phyloP scores from a whole-genome alignment of 2,888 invertebrate species.

The Eutolmus rufibarbis region DNA sequence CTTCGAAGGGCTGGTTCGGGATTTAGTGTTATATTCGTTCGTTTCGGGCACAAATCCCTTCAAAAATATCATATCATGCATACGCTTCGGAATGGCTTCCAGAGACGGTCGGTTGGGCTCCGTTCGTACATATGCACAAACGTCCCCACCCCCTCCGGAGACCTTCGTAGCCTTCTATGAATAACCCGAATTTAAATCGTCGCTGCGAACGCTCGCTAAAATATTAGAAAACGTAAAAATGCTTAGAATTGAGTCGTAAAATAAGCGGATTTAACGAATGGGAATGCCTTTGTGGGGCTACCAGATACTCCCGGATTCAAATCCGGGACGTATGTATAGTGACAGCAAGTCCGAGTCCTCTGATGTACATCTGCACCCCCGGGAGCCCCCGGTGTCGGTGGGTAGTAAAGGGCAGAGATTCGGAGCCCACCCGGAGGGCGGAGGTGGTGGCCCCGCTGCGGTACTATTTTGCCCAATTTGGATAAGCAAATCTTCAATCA shows the following conservation, averaged over 20 bases:
- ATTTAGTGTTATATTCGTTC: not conserved
- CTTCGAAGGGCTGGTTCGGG: not conserved
- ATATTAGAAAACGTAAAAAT: slow-evolving; percentile 25
- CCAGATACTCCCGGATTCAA: not conserved
- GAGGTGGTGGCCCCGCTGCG: not conserved
- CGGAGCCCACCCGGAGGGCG: not conserved
- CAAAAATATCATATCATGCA: slow-evolving; percentile 9
- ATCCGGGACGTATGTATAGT: not conserved
- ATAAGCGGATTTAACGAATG: slow-evolving; percentile 33
- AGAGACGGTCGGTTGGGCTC: not conserved
- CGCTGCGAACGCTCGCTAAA: slow-evolving; percentile 14
- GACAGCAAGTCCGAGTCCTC: slow-evolving; percentile 1
- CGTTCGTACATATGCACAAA: not conserved
- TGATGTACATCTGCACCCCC: not conserved
- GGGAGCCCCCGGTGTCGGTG: not conserved
- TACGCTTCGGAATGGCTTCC: not conserved
- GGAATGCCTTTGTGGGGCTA: not conserved
- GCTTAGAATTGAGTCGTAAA: slow-evolving; percentile 15
- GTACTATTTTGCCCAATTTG: not conserved
- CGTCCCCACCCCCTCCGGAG: not conserved
- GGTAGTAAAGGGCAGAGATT: not conserved
- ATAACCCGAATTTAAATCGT: slow-evolving; percentile 1
- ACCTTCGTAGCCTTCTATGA: not conserved
- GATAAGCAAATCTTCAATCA: not conserved
- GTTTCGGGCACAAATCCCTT: slow-evolving; percentile 15